Conservation (phyloP, 2,797 vertebrate genomes). For the Erpetoichthys calabaricus region DNA sequence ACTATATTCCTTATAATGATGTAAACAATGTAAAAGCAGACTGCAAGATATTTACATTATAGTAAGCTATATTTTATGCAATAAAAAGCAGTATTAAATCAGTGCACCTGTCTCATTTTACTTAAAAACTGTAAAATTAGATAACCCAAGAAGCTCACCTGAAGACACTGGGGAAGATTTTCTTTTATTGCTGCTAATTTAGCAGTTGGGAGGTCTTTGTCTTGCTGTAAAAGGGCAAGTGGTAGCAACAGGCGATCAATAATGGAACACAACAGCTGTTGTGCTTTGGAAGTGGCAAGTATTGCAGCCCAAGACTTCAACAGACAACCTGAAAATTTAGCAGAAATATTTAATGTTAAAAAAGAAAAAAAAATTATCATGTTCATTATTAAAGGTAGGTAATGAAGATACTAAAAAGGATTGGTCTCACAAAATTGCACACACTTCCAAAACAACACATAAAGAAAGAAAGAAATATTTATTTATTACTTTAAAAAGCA, state of each 20-base stretch:
- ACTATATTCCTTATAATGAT: no score
- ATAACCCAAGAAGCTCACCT: conserved; percentile 43
- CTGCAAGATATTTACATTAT: no score
- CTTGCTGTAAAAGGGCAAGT: conserved; percentile 68
- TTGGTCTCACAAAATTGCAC: background rate
- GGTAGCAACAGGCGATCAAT: conserved; percentile 81
- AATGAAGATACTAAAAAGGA: background rate
- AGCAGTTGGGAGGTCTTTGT: conserved; percentile 54
- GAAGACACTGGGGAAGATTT: conserved; percentile 77
- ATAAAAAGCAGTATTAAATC: no score
- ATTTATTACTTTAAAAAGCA: no score
- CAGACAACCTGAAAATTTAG: conserved; percentile 58
- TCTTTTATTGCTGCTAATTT: conserved; percentile 65
- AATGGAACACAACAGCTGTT: conserved; percentile 79
- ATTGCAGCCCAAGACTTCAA: conserved; percentile 90
- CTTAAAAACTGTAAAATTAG: no score
- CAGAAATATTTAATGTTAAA: conserved; percentile 1
- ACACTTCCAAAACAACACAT: background rate
- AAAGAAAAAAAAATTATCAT: background rate
- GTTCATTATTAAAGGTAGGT: no score
- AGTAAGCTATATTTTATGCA: no score
- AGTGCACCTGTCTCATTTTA: no score
- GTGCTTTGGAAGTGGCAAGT: conserved; percentile 81
- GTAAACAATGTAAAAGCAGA: no score
- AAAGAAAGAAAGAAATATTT: conserved; percentile 18